These are phyloP conservation scores for Xiphophorus couchianus DNA, from an alignment of 2,113 vertebrate genomes.

Conservation along the genomic window DNA sequence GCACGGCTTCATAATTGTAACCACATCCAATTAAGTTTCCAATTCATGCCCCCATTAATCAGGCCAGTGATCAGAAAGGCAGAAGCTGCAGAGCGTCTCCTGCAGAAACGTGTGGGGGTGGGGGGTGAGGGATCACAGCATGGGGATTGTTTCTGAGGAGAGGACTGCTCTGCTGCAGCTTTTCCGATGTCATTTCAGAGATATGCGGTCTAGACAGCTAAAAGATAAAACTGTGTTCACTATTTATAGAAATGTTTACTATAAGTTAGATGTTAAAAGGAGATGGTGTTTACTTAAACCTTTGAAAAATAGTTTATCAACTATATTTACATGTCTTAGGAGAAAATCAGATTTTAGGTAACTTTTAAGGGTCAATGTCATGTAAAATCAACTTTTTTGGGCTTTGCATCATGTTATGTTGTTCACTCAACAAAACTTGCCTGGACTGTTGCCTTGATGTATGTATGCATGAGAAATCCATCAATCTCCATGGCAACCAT, in stretches of 20 bases:
- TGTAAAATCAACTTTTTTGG: too few relatives aligned
- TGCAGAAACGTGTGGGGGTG: conserved; percentile 29
- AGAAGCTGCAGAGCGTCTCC: conserved; percentile 41
- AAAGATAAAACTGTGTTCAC: background rate
- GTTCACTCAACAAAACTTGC: too few relatives aligned
- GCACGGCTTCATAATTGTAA: conserved; percentile 66
- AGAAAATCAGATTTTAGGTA: background rate
- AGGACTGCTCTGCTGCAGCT: conserved; percentile 1
- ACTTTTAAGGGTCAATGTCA: too few relatives aligned
- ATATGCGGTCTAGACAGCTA: background rate
- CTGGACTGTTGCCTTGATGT: too few relatives aligned
- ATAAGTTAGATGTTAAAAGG: background rate
- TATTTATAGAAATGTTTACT: background rate
- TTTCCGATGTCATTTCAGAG: background rate
- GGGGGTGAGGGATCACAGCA: conserved; percentile 8
- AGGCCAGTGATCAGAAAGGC: conserved; percentile 69
- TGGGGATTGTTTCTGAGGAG: conserved; percentile 5
- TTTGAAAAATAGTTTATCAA: background rate
- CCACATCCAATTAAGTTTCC: conserved; percentile 77
- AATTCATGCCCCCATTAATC: conserved; percentile 69
- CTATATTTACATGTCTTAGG: background rate
- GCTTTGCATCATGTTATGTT: too few relatives aligned
- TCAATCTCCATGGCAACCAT: too few relatives aligned
- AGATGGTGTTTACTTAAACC: background rate
- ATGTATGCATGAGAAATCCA: too few relatives aligned